Base-by-base conservation (phyloP, 2,888 invertebrate species). In the Lapara coniferarum region DNA sequence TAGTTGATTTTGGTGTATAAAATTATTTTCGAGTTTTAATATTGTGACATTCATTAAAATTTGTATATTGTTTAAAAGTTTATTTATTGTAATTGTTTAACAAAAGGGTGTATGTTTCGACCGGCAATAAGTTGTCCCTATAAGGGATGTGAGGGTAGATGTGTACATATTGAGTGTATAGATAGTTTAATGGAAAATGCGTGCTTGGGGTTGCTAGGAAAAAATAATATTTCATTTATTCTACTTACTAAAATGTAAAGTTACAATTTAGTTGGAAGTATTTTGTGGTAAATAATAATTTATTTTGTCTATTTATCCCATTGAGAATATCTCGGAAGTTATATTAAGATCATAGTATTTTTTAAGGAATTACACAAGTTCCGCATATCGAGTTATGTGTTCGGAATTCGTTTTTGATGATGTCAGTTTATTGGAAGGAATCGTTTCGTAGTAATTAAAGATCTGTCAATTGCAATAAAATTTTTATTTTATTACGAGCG, bases 381-480 rank as follows among this genome's bases (percentile, higher is more conserved):
- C 19, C 63, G 13, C 19, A 63, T 63, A 49, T 63, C 19, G 19
- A 59, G 44, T 59, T 16, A 63, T 49, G 5, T 13, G 19, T 63
- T 63, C 25, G 49, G 63, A 19, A 49, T 63, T 63, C 19, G 63
- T 63, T 63, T 19, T 25, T 19, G 63, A 63, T 46, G n/a, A n/a
- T 46, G 59, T n/a, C 51, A 14, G 16, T 49, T 13, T 19, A 49
- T 46, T 63, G 63, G 49, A 49, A 12, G 63, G 19, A 63, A 14
- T 37, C 37, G 14, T 19, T 37, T 56, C 53, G 13, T 55, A 19
- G 19, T 53, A 30, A 19, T 19, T 19, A 56, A 56, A 67, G 56
- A 55, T 67, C 56, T 67, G 67, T 67, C 44, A 67, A 66, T 30
- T 66, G 66, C 51, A 66, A 56, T 67, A 67, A 44, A 12, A 44